Evolutionary conservation across 2,888 invertebrate species (phyloP).

Genomic region (Agrotis ipsilon): DNA sequence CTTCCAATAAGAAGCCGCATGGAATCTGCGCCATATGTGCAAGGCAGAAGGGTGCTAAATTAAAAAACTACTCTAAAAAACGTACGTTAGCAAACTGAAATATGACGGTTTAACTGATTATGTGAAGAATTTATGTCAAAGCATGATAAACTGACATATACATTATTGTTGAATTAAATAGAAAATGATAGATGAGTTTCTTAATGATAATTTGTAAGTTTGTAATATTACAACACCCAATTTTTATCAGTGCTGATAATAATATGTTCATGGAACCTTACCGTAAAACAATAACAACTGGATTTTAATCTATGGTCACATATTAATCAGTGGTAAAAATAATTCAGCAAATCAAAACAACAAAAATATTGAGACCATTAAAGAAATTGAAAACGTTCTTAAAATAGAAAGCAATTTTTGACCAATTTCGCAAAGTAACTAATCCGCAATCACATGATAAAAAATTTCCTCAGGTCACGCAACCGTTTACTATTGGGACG

Average conservation of each 20-base stretch:
- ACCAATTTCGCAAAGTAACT: constrained; percentile 5
- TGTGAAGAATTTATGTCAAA: constrained; percentile 4
- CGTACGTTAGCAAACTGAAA: background rate
- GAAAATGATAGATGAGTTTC: too few species aligned
- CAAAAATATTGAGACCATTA: background rate
- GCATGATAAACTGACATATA: background rate
- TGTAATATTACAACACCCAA: too few species aligned
- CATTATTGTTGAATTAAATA: background rate
- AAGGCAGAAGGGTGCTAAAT: background rate
- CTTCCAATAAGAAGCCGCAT: too few species aligned
- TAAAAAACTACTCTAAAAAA: background rate
- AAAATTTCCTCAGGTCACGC: constrained; percentile 5
- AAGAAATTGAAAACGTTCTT: background rate
- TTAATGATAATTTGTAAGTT: too few species aligned
- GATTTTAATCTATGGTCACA: too few species aligned
- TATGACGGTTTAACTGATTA: background rate
- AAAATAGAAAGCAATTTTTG: background rate
- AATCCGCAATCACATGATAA: background rate
- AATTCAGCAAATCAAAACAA: background rate
- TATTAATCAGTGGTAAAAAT: background rate
- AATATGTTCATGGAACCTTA: too few species aligned
- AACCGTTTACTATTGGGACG: background rate
- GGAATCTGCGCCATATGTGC: too few species aligned
- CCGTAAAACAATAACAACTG: too few species aligned
- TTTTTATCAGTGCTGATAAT: too few species aligned